These are phyloP conservation scores for Nerophis ophidion DNA, from an alignment of 2,113 vertebrate species.

Conservation along the genomic window DNA sequence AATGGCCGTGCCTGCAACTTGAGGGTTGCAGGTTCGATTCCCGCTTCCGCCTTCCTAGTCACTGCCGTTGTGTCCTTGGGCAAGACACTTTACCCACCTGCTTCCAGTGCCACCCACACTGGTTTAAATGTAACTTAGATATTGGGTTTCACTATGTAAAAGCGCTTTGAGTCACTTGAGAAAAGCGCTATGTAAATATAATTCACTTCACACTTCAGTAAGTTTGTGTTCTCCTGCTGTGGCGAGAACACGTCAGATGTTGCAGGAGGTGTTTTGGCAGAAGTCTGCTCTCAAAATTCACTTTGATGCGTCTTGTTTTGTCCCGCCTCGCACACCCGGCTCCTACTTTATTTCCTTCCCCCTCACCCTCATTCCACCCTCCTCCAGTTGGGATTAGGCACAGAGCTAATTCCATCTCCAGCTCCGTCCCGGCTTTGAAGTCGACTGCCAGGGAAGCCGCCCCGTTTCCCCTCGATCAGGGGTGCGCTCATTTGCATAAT, in stretches of 20 bases:
- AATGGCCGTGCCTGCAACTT: too few species aligned
- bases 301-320: conserved; percentile 38
- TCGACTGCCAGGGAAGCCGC: conserved; percentile 60
- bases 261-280: not conserved
- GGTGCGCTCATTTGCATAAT: conserved; percentile 65
- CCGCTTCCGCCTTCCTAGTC: too few species aligned
- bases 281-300: conserved; percentile 24
- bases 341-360: not conserved
- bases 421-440: conserved; percentile 67
- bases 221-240: too few species aligned
- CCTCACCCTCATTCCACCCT: conserved; percentile 32
- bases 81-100: too few species aligned
- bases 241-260: not conserved
- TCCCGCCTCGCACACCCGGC: not conserved
- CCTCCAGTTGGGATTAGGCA: conserved; percentile 67
- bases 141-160: too few species aligned
- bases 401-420: conserved; percentile 70
- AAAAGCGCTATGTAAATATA: too few species aligned
- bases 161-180: too few species aligned
- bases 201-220: too few species aligned
- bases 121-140: too few species aligned
- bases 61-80: too few species aligned
- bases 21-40: too few species aligned
- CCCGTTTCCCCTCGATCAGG: conserved; percentile 51
- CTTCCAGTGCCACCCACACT: too few species aligned